These are phyloP conservation scores for Brachionus manjavacas DNA, from an alignment of 1,140 invertebrate species.

Conservation along the genomic window DNA sequence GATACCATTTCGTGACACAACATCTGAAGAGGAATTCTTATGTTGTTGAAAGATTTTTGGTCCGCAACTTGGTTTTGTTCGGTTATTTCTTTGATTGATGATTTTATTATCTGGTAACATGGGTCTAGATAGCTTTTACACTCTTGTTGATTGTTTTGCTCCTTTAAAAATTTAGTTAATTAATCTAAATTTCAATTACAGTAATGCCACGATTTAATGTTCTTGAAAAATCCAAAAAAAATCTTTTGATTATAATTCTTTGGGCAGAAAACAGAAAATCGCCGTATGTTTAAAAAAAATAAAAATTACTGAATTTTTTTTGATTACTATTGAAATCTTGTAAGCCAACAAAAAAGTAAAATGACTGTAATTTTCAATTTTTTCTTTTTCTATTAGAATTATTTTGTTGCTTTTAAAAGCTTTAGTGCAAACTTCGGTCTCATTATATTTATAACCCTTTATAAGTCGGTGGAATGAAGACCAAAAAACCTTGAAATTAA, in stretches of 20 bases:
- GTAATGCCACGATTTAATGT: no score
- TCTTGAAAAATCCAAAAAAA: no score
- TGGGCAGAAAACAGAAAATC: no score
- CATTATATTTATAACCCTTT: background rate
- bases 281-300: no score
- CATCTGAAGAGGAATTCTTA: background rate
- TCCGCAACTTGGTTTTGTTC: background rate
- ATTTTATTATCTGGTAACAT: conserved; percentile 10
- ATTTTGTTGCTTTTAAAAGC: background rate
- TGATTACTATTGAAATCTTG: background rate
- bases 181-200: no score
- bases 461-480: background rate
- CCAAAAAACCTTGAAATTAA: conserved; percentile 2
- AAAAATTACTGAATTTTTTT: background rate
- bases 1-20: background rate
- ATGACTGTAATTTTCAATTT: background rate
- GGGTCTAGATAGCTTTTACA: background rate
- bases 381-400: background rate
- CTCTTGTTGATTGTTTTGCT: background rate
- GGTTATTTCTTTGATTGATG: background rate
- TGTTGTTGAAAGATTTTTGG: background rate
- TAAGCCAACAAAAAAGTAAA: background rate
- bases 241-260: no score
- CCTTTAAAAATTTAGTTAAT: background rate
- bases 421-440: background rate